These are phyloP conservation scores for Apamea epomidion DNA, from an alignment of 2,888 invertebrate species.

Conservation along the genomic window DNA sequence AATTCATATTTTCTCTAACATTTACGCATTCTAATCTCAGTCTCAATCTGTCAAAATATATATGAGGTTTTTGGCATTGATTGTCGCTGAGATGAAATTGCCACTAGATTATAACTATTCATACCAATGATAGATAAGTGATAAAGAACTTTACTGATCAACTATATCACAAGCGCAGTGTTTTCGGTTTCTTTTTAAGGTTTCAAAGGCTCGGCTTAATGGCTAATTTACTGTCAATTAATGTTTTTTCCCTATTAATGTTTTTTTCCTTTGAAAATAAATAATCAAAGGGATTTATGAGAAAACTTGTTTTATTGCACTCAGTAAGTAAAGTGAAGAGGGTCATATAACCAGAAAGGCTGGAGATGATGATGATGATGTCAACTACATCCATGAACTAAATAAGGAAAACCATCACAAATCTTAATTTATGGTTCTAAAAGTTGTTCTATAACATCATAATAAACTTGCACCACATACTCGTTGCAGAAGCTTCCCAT, in stretches of 20 bases:
- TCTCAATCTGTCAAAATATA: not conserved
- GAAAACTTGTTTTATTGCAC: conserved; percentile 4
- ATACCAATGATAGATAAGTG: not conserved
- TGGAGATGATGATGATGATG: conserved; percentile 11
- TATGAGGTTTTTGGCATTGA: not conserved
- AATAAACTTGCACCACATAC: conserved; percentile 64
- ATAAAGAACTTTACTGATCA: not conserved
- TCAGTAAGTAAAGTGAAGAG: not conserved
- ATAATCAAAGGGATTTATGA: not conserved
- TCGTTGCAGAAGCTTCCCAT: conserved; percentile 62
- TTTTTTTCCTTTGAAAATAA: no score
- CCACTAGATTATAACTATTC: not conserved
- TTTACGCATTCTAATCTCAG: not conserved
- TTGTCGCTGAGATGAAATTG: not conserved
- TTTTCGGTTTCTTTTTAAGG: not conserved
- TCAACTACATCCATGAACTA: conserved; percentile 31
- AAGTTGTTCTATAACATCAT: conserved; percentile 66
- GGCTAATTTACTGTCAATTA: not conserved
- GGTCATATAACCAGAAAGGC: not conserved
- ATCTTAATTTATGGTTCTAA: conserved; percentile 60
- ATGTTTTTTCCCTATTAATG: no score
- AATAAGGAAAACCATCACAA: conserved; percentile 46
- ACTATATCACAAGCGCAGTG: not conserved
- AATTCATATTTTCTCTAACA: not conserved
- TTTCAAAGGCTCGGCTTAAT: not conserved